Conservation (phyloP, 2,797 vertebrate species). For the Serranus cabrilla region DNA sequence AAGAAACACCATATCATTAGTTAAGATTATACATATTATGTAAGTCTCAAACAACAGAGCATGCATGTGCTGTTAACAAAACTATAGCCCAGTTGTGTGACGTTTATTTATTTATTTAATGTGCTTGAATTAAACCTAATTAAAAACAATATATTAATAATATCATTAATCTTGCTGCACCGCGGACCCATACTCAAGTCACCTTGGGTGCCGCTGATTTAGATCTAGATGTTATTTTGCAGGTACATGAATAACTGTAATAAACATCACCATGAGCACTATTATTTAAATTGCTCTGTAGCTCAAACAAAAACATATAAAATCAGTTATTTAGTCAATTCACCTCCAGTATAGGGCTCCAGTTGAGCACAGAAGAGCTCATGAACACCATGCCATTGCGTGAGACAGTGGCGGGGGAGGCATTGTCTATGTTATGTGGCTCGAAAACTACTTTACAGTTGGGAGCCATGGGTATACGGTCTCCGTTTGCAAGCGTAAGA, state of each 20-base stretch:
- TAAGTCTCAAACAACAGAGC: neutral
- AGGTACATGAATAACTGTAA: neutral
- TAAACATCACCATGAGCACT: neutral
- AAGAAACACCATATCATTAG: constrained; percentile 22
- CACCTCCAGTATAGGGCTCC: constrained; percentile 97
- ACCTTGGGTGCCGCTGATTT: neutral
- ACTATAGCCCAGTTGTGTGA: neutral
- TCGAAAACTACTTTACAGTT: constrained; percentile 98
- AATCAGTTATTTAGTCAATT: constrained; percentile 3
- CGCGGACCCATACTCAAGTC: neutral
- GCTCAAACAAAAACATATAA: neutral
- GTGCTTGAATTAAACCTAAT: neutral
- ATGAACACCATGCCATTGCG: constrained; percentile 99
- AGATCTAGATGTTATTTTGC: neutral
- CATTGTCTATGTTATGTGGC: constrained; percentile 97
- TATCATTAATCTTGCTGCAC: neutral
- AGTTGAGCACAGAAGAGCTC: constrained; percentile 95
- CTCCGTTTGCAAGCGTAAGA: constrained; percentile 95
- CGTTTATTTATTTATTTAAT: neutral
- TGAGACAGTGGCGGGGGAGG: constrained; percentile 97
- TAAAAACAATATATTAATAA: neutral
- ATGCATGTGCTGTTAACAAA: neutral
- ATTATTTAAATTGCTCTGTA: neutral
- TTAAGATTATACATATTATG: neutral
- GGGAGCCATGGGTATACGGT: constrained; percentile 97